Percentiles rank a stretch among this genome's conserved stretches.
phyloP scores from a whole-genome alignment of 2,797 vertebrate species.

The Lemur catta region DNA sequence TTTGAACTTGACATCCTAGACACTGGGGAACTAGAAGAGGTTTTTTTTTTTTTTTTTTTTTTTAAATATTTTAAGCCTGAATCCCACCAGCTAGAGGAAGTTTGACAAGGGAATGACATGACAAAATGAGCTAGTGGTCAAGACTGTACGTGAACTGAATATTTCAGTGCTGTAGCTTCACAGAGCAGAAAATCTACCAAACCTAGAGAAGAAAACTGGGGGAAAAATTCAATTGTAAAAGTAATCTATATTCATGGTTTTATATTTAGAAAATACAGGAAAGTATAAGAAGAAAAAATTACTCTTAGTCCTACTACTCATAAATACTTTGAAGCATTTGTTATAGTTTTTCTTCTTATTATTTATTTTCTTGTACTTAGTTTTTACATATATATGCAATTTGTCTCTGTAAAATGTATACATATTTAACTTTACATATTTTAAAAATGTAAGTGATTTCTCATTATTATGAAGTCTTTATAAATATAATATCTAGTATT shows the following conservation, averaged over 20 bases:
- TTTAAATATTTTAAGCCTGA: too few species aligned
- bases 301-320: background rate
- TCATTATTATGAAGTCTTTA: background rate
- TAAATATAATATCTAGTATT: background rate
- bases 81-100: background rate
- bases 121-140: background rate
- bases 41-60: background rate
- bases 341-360: background rate
- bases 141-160: background rate
- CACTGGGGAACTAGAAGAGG: background rate
- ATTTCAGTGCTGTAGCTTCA: background rate
- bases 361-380: conserved; percentile 23
- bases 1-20: background rate
- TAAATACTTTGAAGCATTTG: conserved; percentile 22
- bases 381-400: background rate
- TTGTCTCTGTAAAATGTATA: background rate
- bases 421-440: background rate
- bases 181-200: background rate
- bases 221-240: background rate
- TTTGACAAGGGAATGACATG: background rate
- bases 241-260: background rate
- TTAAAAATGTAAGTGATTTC: conserved; percentile 29
- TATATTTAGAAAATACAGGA: conserved; percentile 38
- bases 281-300: conserved; percentile 4
- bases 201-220: background rate